These are phyloP conservation scores for Odontocolon sp. DNA, from an alignment of 2,888 invertebrate genomes.

Conservation along the genomic window DNA sequence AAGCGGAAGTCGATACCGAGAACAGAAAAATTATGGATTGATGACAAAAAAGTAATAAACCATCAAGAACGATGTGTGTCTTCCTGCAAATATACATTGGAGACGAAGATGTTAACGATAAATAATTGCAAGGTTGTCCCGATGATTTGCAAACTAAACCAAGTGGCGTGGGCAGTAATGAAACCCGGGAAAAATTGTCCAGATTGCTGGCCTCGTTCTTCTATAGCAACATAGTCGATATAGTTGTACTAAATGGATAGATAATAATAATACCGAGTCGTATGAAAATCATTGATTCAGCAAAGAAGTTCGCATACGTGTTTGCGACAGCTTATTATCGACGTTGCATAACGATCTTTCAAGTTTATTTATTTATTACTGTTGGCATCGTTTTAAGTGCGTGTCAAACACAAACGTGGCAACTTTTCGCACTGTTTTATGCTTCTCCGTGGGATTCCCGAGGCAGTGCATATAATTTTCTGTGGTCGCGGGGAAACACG, in stretches of 20 bases:
- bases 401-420: background rate
- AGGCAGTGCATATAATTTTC: slow-evolving; percentile 35
- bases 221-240: slow-evolving; percentile 10
- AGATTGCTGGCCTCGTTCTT: slow-evolving; percentile 40
- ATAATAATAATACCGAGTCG: too few relatives aligned
- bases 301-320: background rate
- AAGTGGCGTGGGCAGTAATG: slow-evolving; percentile 42
- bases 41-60: slow-evolving; percentile 4
- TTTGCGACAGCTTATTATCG: slow-evolving; percentile 18
- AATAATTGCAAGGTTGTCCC: slow-evolving; percentile 45
- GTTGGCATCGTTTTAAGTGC: background rate
- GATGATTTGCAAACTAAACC: slow-evolving; percentile 13
- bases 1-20: slow-evolving; percentile 31
- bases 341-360: slow-evolving; percentile 28
- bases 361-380: slow-evolving; percentile 18
- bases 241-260: background rate
- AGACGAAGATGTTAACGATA: slow-evolving; percentile 16
- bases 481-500: slow-evolving; percentile 50
- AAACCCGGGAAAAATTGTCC: slow-evolving; percentile 38
- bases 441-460: slow-evolving; percentile 16
- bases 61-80: slow-evolving; percentile 10
- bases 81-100: slow-evolving; percentile 22
- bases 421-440: background rate
- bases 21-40: slow-evolving; percentile 10
- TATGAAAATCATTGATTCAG: slow-evolving; percentile 43